Conservation (phyloP, 2,797 vertebrate species). For the Cyprinodon diabolis region DNA sequence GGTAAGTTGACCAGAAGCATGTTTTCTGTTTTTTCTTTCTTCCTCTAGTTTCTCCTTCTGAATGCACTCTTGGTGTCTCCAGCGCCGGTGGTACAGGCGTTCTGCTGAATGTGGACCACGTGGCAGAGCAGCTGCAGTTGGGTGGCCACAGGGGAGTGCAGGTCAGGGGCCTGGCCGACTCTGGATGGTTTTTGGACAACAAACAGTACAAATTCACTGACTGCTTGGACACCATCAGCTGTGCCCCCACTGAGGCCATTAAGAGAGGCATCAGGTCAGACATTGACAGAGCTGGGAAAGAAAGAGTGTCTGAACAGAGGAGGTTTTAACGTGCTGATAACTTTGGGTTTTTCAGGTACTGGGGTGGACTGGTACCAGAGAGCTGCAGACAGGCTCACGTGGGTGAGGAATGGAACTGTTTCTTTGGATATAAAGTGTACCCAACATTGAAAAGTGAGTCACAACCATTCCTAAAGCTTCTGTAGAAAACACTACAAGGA, state of each 20-base stretch:
- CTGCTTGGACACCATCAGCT: conserved; percentile 88
- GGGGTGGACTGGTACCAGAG: conserved; percentile 89
- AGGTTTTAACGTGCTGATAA: neutral
- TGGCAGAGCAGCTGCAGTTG: conserved; percentile 88
- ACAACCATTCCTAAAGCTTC: neutral
- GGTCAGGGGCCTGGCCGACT: conserved; percentile 90
- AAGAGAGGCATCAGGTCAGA: conserved; percentile 82
- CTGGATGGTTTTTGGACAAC: conserved; percentile 93
- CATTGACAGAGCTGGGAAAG: neutral
- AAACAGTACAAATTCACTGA: conserved; percentile 87
- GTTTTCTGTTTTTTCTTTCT: neutral
- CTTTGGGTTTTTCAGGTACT: conserved; percentile 80
- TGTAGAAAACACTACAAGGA: neutral
- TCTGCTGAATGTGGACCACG: conserved; percentile 91
- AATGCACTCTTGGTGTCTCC: conserved; percentile 6
- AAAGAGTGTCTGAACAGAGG: neutral
- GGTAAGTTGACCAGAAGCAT: conserved; percentile 70
- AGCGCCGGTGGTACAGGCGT: conserved; percentile 93
- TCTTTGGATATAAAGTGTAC: conserved; percentile 94
- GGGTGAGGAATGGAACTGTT: conserved; percentile 96
- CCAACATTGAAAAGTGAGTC: conserved; percentile 90
- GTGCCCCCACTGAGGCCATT: conserved; percentile 79
- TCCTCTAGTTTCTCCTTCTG: neutral
- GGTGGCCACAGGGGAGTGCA: conserved; percentile 85
- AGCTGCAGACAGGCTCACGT: conserved; percentile 88